Base-by-base conservation (phyloP, 2,113 vertebrate genomes). In the Dasyurus viverrinus region DNA sequence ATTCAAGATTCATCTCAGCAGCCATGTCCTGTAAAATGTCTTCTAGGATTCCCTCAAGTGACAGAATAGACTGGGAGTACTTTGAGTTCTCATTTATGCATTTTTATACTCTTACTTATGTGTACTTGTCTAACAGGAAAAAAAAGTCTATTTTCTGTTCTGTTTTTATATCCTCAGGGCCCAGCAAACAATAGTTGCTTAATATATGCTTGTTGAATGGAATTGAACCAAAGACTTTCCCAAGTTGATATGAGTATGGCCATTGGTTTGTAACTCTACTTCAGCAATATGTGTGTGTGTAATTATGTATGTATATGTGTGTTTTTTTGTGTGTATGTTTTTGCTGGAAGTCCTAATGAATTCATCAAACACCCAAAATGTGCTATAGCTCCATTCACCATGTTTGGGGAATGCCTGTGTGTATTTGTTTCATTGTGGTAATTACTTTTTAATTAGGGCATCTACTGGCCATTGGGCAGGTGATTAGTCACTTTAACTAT, bases 391-490 rank as follows among this genome's bases (percentile, higher is more conserved):
- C 54, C 53, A 53, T 53, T 90, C 42, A 92, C 46, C 48, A 93
- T 90, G 89, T 90, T 90, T 30, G 46, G 89, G 46, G 90, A 91
- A 5, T 52, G 12, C 90, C 47, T 68, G 1, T 92, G 9, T 91
- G 26, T 91, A 19, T 89, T 42, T 36, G 25, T 94, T 22, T 94
- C 91, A 93, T 96, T 96, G 95, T 26, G 93, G 8, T 94, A 94
- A 91, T 93, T 95, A 89, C n/a, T 94, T 97, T 89, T 91, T 96
- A 93, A 89, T 93, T 92, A 46, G 94, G 90, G 24, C 91, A 96
- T 93, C 92, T 92, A 46, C 42, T 93, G 23, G 27, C 57, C 53
- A 91, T 90, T 8, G 46, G 50, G 19, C n/a, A 47, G 52, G 0
- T 1, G 76, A 23, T 95, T 91, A 53, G 23, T 93, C 16, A 7